Evolutionary conservation across 2,113 vertebrate genomes (phyloP), one percentile per base, ranked within the genome.

Genomic region (Oceanites oceanicus): DNA sequence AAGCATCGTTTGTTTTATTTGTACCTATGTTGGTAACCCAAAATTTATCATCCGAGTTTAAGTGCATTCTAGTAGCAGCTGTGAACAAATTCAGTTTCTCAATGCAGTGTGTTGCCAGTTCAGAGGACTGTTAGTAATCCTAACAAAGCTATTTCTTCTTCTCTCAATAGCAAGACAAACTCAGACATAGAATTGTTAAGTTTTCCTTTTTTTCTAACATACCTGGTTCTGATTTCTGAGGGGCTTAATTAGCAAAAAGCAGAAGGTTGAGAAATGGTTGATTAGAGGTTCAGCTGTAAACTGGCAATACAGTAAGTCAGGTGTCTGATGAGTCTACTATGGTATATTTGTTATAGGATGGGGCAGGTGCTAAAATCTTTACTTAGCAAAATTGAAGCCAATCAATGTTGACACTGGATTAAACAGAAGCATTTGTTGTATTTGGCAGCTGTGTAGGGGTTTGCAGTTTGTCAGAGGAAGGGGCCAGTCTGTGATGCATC

Each of bases 331-430:
- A 61, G 32, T 76, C 58, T 83, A 15, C 49, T 72, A 11, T 27
- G 32, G 36, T 68, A 65, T 22, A 9, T 78, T 79, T 91, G 23
- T 38, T 80, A 44, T 9, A 70, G 78, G 23, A 66, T 52, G 30
- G 55, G 29, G 47, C 79, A 95, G 61, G 59, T 95, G 81, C 49
- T 96, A 93, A 90, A 93, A 76, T 45, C 71, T n/a, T 88, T 90
- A 65, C 61, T 70, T 86, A 66, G 50, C 59, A 92, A 86, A 93
- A 86, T 5, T 90, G 88, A 92, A 94, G 42, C 34, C 55, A 77
- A 44, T 90, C 55, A 82, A 7, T 76, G 50, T 76, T 90, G 93
- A 92, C 63, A 50, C 22, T 76, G 75, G 45, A 67, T 92, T 93
- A 67, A 86, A 92, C 36, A 66, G 75, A 47, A 93, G 32, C 67